These are phyloP conservation scores for Neolamprologus tretocephalus DNA, from an alignment of 2,113 vertebrate species.

Conservation along the genomic window DNA sequence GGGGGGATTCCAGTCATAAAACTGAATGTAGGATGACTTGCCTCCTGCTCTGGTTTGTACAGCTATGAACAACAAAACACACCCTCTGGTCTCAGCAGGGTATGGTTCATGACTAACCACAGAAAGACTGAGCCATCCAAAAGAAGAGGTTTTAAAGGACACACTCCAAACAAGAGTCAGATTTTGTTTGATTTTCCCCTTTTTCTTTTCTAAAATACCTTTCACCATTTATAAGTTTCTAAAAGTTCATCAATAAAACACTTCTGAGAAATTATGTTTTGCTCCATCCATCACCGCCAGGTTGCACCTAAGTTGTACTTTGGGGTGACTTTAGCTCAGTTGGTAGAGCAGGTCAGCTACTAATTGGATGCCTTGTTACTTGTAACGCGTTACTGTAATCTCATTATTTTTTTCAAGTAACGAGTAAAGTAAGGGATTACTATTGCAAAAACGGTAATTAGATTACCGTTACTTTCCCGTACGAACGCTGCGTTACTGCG, in stretches of 20 bases:
- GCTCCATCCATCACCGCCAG: not conserved
- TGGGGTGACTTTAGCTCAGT: not conserved
- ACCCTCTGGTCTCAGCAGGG: constrained; percentile 3
- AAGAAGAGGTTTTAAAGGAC: not conserved
- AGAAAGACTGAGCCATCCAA: not conserved
- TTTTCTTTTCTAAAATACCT: not conserved
- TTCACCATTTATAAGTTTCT: not conserved
- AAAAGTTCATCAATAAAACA: not conserved
- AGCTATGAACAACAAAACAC: not conserved
- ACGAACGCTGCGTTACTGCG: rapidly evolving
- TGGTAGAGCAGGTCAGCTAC: not conserved
- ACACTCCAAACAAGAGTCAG: not conserved
- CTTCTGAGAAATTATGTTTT: not conserved
- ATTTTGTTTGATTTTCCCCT: not conserved
- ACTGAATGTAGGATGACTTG: constrained; percentile 10
- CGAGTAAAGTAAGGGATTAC: rapidly evolving
- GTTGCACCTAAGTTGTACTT: not conserved
- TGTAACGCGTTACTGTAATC: no score
- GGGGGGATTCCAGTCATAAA: constrained; percentile 49
- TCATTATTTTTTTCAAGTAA: rapidly evolving
- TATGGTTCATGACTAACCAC: not conserved
- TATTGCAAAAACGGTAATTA: no score
- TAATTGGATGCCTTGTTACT: not conserved
- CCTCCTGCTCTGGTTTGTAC: constrained; percentile 26
- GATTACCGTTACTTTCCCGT: no score